Base-by-base conservation (phyloP, 2,888 invertebrate species). In the Calephelis perditalis region DNA sequence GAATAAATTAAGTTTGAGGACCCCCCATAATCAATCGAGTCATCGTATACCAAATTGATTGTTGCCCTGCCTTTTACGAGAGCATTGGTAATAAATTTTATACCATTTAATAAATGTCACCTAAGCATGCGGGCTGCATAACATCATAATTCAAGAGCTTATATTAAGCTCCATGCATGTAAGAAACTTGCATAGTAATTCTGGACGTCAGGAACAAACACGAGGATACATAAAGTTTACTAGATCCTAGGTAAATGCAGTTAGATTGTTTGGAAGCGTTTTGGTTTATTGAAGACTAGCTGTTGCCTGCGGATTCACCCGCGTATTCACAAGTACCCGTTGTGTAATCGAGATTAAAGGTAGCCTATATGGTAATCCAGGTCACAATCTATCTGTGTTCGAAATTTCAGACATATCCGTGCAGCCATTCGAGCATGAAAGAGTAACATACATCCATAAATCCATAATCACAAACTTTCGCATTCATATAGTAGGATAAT, bases 51-150 rank as follows among this genome's bases (percentile, higher is more conserved):
- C 59, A 64, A 54, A 56, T 60, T 49, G 49, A 49, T 49, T 49
- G 15, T 49, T 49, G 26, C 49, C 49, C 15, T 49, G 49, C 15
- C 49, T 49, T 60, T 46, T 40, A 59, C 60, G 64, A 63, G 54
- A 63, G 62, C 61, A 58, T 47, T 62, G 59, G 63, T 68, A 67
- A 70, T 71, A 71, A 72, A 71, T 71, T 70, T 68, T 67, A 69
- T 67, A 64, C 66, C 67, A 68, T 71, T 70, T 71, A 71, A 71
- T 72, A 70, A 69, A 69, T 60, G 70, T 67, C 68, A 66, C 63
- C 63, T 63, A 60, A 58, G 68, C 66, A 71, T 70, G 69, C 71
- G 72, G 69, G 70, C 40, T 11, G 43, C 62, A 55, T 63, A 57
- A 63, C 57, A 57, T 63, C 65, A 62, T 66, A 68, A 68, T 67